Percentiles rank a stretch among this genome's conserved stretches.
Conservation (phyloP, 2,113 vertebrate species). For the Heterotis niloticus region DNA sequence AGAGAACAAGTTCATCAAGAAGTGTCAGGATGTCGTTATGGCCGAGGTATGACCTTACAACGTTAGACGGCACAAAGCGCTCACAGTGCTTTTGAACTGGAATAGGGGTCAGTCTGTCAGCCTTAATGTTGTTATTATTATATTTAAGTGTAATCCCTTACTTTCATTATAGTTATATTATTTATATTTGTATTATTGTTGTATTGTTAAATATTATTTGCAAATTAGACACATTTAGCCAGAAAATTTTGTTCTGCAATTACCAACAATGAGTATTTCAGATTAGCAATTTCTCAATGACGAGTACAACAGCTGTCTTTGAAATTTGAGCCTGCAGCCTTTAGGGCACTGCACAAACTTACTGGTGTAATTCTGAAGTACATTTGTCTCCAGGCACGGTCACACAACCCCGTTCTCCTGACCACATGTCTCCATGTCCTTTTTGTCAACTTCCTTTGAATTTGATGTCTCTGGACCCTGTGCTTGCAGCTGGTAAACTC, state of each 20-base stretch:
- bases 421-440: too few species aligned
- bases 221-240: neutral
- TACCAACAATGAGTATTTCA: too few species aligned
- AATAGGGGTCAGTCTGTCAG: neutral
- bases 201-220: too few species aligned
- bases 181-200: too few species aligned
- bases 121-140: too few species aligned
- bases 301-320: neutral
- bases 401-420: neutral
- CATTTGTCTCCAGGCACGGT: neutral
- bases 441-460: neutral
- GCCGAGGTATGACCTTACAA: slow-evolving; percentile 74
- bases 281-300: too few species aligned
- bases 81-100: neutral
- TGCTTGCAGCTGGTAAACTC: slow-evolving; percentile 82
- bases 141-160: too few species aligned
- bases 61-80: neutral
- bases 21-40: slow-evolving; percentile 98
- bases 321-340: neutral
- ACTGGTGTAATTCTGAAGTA: neutral
- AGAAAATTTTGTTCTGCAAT: neutral
- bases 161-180: too few species aligned
- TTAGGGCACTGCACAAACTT: neutral
- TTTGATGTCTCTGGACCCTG: neutral
- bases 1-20: slow-evolving; percentile 96